Conservation (phyloP, 2,888 invertebrate genomes). For the Hoplodrina blanda region DNA sequence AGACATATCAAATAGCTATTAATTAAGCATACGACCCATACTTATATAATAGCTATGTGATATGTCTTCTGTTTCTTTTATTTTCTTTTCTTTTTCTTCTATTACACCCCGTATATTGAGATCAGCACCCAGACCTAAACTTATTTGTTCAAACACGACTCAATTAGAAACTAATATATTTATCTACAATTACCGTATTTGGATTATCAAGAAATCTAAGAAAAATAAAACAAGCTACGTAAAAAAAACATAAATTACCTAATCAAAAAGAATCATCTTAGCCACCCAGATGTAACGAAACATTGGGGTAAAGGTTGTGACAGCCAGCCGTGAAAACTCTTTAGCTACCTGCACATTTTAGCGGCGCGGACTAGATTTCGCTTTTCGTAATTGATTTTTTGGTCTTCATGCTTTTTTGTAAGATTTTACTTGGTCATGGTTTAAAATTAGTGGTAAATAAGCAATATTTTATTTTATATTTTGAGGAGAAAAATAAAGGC, state of each 20-base stretch:
- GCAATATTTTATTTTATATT: neutral
- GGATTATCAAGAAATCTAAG: no score
- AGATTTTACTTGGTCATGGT: constrained; percentile 47
- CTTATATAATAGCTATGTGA: no score
- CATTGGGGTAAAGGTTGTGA: constrained; percentile 68
- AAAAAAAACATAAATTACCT: constrained; percentile 1
- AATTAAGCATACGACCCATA: no score
- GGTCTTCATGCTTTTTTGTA: constrained; percentile 48
- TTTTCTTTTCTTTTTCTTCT: no score
- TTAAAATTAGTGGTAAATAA: constrained; percentile 18
- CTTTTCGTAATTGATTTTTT: constrained; percentile 58
- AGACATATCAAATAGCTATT: no score
- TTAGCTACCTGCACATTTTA: constrained; percentile 52
- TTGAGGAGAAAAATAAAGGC: no score
- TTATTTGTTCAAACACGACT: no score
- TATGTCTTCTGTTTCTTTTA: no score
- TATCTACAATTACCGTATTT: no score
- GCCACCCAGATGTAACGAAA: constrained; percentile 54
- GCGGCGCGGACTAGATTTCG: constrained; percentile 55
- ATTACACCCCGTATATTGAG: no score
- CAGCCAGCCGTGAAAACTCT: constrained; percentile 62
- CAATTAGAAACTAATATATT: no score
- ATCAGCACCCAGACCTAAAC: no score
- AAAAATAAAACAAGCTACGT: neutral
- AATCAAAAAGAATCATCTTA: constrained; percentile 63